phyloP scores from a whole-genome alignment of 1,140 invertebrate genomes.

The Ceratina japonica region DNA sequence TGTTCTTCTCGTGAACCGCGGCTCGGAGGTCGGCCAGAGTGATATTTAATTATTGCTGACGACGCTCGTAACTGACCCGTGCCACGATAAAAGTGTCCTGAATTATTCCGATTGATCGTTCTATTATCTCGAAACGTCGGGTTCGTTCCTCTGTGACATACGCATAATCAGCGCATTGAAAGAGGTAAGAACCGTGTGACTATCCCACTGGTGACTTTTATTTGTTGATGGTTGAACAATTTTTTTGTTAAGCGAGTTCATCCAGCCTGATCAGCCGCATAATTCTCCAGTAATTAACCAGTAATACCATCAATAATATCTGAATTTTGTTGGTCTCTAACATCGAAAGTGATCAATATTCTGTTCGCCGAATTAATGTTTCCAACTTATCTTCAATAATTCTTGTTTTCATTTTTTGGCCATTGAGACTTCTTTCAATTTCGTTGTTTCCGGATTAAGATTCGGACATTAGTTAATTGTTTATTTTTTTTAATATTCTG shows the following conservation, averaged over 20 bases:
- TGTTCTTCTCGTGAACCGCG: conserved; percentile 41
- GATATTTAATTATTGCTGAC: conserved; percentile 49
- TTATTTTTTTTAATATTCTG: not conserved
- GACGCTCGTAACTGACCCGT: conserved; percentile 18
- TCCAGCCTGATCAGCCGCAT: not conserved
- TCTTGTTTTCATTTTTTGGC: not conserved
- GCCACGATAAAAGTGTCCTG: conserved; percentile 36
- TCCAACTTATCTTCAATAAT: not conserved
- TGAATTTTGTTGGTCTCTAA: not conserved
- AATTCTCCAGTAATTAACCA: conserved; percentile 7
- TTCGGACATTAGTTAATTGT: not conserved
- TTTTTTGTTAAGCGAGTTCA: conserved; percentile 9
- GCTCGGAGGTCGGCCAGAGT: conserved; percentile 40
- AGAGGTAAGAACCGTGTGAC: conserved; percentile 34
- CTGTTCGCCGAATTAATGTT: not conserved
- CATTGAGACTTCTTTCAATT: not conserved
- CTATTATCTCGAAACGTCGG: conserved; percentile 22
- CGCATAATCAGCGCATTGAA: conserved; percentile 21
- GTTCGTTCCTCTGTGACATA: conserved; percentile 7
- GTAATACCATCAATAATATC: not conserved
- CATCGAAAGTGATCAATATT: not conserved
- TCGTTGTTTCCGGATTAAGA: not conserved
- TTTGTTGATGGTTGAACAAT: not conserved
- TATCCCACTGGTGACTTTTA: not conserved
- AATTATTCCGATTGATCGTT: conserved; percentile 31